Percentiles rank a stretch among this genome's conserved stretches.
These are phyloP conservation scores for Sinelater perroti DNA, from an alignment of 2,888 invertebrate species.

Conservation along the genomic window DNA sequence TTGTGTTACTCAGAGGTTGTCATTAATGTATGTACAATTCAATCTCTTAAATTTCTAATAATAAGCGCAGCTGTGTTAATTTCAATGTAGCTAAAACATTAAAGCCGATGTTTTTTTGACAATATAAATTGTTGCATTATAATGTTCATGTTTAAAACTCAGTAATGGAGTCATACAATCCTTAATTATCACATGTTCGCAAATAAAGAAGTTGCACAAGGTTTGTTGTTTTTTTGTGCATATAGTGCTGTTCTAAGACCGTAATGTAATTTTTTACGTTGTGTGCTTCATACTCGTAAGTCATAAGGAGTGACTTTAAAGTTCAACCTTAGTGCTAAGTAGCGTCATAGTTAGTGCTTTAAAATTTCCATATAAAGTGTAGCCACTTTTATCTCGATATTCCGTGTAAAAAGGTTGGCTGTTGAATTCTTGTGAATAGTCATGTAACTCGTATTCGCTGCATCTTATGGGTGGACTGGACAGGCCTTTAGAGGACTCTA, in stretches of 20 bases:
- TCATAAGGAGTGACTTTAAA: slow-evolving; percentile 35
- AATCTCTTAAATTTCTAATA: slow-evolving; percentile 1
- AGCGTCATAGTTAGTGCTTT: slow-evolving; percentile 42
- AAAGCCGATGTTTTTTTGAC: no score
- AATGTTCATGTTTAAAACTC: slow-evolving; percentile 3
- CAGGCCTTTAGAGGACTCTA: slow-evolving; percentile 31
- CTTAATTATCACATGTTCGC: slow-evolving; percentile 8
- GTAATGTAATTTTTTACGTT: slow-evolving; percentile 36
- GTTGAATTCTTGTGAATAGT: slow-evolving; percentile 32
- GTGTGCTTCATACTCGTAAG: slow-evolving; percentile 36
- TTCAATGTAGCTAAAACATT: no score
- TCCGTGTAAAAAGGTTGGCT: slow-evolving; percentile 32
- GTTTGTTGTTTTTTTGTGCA: slow-evolving; percentile 32
- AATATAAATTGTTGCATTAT: slow-evolving; percentile 3
- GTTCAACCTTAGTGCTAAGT: slow-evolving; percentile 39
- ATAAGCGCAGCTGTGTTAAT: slow-evolving; percentile 16
- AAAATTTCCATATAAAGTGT: slow-evolving; percentile 41
- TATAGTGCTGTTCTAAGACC: slow-evolving; percentile 29
- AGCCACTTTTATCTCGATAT: slow-evolving; percentile 37
- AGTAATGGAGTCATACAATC: slow-evolving; percentile 1
- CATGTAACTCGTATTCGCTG: slow-evolving; percentile 31
- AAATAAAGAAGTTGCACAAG: slow-evolving; percentile 27
- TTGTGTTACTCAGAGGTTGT: slow-evolving; percentile 10
- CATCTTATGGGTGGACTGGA: slow-evolving; percentile 26
- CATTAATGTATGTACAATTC: slow-evolving; percentile 3